Percentiles rank a stretch among this genome's conserved stretches.
Conservation (phyloP, 2,797 vertebrate species). For the Parotocinclus haroldoi region DNA sequence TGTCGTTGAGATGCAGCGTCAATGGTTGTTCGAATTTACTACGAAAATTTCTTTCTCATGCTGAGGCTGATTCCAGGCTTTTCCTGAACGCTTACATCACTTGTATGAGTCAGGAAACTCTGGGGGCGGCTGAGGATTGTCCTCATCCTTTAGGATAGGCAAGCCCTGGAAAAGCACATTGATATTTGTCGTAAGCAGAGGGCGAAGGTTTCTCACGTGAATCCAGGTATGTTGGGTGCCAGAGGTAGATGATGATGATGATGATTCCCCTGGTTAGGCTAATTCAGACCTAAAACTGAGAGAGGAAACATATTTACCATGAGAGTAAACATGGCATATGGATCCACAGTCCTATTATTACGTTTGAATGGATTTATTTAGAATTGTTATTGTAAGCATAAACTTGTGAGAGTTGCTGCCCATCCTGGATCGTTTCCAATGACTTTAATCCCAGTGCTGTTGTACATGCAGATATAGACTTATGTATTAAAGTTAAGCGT, state of each 20-base stretch:
- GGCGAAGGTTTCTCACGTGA: slow-evolving; percentile 6
- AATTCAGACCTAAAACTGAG: slow-evolving; percentile 26
- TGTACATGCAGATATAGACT: no score
- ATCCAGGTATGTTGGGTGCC: not conserved
- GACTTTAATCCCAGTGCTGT: no score
- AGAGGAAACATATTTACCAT: not conserved
- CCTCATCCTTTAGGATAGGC: slow-evolving; percentile 32
- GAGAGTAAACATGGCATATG: no score
- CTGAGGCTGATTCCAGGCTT: slow-evolving; percentile 22
- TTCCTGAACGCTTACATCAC: slow-evolving; percentile 30
- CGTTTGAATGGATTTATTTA: no score
- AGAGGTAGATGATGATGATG: no score
- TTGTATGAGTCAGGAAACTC: slow-evolving; percentile 37
- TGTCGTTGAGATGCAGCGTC: slow-evolving; percentile 16
- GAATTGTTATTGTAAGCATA: no score
- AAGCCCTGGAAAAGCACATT: slow-evolving; percentile 9
- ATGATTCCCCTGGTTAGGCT: not conserved
- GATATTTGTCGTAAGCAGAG: slow-evolving; percentile 1
- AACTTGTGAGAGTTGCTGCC: no score
- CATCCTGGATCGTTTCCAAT: no score
- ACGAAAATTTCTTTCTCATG: slow-evolving; percentile 27
- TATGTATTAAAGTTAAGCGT: no score
- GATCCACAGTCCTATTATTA: no score
- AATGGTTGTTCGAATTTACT: slow-evolving; percentile 15
- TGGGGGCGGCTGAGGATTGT: slow-evolving; percentile 25